Conservation (phyloP, 2,888 invertebrate species). For the Lasioglossum leucozonium region DNA sequence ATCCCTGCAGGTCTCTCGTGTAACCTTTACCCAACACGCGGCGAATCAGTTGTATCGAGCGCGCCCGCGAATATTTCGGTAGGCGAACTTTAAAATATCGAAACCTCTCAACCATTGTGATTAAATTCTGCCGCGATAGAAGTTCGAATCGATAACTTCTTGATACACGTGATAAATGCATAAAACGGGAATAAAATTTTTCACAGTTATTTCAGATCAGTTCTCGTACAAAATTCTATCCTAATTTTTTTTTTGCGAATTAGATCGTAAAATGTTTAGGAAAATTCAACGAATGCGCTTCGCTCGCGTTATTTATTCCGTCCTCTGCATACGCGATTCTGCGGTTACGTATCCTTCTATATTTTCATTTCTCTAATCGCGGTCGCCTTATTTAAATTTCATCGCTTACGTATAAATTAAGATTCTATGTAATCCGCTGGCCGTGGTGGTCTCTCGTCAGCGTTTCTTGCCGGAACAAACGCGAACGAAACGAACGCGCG, state of each 20-base stretch:
- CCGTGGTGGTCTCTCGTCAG: not conserved
- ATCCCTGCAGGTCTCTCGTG: slow-evolving; percentile 26
- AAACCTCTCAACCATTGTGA: not conserved
- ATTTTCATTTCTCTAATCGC: slow-evolving; percentile 6
- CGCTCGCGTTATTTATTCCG: not conserved
- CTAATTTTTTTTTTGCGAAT: not conserved
- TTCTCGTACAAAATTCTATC: not conserved
- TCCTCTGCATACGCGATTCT: not conserved
- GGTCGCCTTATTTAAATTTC: slow-evolving; percentile 1
- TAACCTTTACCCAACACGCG: slow-evolving; percentile 44
- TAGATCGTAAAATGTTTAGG: too few relatives aligned
- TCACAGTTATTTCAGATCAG: too few relatives aligned
- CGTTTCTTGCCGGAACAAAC: not conserved
- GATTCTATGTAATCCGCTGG: not conserved
- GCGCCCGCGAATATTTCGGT: slow-evolving; percentile 53
- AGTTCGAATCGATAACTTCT: not conserved
- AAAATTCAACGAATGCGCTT: not conserved
- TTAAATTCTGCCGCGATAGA: not conserved
- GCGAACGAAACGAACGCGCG: not conserved
- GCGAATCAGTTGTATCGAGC: slow-evolving; percentile 46
- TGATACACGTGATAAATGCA: too few relatives aligned
- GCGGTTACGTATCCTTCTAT: not conserved
- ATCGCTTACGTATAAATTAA: not conserved
- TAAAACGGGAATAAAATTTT: not conserved
- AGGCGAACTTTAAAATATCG: slow-evolving; percentile 16